A percentile compares a stretch with the other conserved stretches of the same genome.
phyloP scores from a whole-genome alignment of 2,888 invertebrate species.

The Pheosia gnoma region DNA sequence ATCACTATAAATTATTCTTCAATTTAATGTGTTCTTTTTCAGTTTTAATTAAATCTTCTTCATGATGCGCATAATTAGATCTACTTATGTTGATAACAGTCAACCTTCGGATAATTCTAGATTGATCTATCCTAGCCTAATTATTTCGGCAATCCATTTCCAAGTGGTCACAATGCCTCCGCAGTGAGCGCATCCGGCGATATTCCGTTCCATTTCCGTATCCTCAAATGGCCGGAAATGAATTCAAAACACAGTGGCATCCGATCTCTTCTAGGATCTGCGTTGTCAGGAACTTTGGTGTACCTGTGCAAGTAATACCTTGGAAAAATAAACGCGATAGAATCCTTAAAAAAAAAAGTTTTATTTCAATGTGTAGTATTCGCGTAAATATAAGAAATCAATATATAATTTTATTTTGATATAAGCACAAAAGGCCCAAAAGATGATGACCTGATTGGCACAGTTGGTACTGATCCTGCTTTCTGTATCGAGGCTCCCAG shows the following conservation, averaged over 20 bases:
- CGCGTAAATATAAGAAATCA: no score
- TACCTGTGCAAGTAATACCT: conserved; percentile 18
- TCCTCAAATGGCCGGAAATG: conserved; percentile 73
- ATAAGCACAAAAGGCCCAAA: no score
- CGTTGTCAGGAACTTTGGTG: conserved; percentile 22
- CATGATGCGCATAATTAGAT: neutral
- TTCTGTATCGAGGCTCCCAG: no score
- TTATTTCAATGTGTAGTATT: no score
- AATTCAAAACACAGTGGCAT: conserved; percentile 74
- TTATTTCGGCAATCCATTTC: conserved; percentile 33
- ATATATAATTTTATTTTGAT: no score
- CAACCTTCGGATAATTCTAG: neutral
- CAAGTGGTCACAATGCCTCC: conserved; percentile 55
- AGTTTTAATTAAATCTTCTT: no score
- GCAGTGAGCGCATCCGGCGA: conserved; percentile 63
- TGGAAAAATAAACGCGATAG: neutral
- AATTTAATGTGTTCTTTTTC: no score
- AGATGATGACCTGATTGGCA: no score
- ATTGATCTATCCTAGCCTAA: conserved; percentile 18
- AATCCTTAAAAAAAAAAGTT: neutral
- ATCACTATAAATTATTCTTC: no score
- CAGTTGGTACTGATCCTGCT: no score
- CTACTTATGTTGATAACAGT: neutral
- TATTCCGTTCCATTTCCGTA: conserved; percentile 69
- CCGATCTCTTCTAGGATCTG: conserved; percentile 58